phyloP scores from a whole-genome alignment of 1,140 invertebrate genomes.

The Carposina sasakii region DNA sequence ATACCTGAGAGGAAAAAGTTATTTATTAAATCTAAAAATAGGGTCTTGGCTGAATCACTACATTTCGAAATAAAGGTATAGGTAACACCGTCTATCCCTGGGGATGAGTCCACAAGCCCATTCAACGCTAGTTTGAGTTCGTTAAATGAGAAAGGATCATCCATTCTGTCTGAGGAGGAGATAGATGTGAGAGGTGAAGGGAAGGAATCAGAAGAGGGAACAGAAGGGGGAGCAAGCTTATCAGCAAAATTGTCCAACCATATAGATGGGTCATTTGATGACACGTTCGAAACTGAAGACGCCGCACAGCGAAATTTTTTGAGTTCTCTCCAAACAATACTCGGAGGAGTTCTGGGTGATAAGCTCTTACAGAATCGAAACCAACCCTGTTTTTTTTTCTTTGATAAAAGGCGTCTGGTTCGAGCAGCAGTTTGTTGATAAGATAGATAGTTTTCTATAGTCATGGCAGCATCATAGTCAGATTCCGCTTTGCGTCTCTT shows the following conservation, averaged over 20 bases:
- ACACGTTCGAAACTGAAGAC: neutral
- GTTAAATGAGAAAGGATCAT: neutral
- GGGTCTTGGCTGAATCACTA: neutral
- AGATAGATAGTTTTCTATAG: neutral
- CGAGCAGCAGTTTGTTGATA: neutral
- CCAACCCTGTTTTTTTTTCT: slow-evolving; percentile 8
- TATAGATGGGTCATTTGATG: neutral
- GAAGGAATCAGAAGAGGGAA: neutral
- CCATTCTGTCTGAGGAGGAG: neutral
- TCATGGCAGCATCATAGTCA: neutral
- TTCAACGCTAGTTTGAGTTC: slow-evolving; percentile 1
- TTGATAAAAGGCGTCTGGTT: neutral
- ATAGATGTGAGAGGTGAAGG: neutral
- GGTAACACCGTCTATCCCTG: slow-evolving; percentile 4
- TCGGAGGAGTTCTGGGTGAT: neutral
- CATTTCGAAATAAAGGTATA: slow-evolving; percentile 7
- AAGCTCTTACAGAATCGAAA: slow-evolving; percentile 3
- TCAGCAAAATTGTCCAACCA: slow-evolving; percentile 4
- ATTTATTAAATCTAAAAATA: slow-evolving; percentile 3
- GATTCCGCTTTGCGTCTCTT: slow-evolving; percentile 9
- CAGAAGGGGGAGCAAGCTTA: slow-evolving; percentile 2
- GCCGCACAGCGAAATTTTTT: neutral
- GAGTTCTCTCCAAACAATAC: slow-evolving; percentile 6
- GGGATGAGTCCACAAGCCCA: neutral
- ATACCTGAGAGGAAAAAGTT: neutral